These are phyloP conservation scores for Orthosia gothica DNA, from an alignment of 2,888 invertebrate species.

Conservation along the genomic window DNA sequence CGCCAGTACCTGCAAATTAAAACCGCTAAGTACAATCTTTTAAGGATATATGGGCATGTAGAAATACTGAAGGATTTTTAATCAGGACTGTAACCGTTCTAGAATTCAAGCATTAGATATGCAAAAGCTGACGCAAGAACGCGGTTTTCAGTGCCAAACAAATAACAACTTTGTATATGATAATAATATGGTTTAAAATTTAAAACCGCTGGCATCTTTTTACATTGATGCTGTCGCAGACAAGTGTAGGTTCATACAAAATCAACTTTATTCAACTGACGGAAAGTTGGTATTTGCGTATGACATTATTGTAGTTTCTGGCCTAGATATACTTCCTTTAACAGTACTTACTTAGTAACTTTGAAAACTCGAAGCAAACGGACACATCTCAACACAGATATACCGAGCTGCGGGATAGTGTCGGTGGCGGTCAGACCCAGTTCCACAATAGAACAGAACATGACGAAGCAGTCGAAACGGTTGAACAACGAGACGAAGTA, in stretches of 20 bases:
- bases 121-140: no score
- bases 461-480: constrained; percentile 99
- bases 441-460: constrained; percentile 99
- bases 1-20: constrained; percentile 97
- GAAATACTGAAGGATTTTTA: no score
- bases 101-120: no score
- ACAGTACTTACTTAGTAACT: constrained; percentile 97
- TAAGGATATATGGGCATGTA: no score
- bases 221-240: no score
- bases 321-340: background rate
- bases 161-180: no score
- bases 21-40: background rate
- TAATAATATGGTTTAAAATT: no score
- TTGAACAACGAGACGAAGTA: constrained; percentile 99
- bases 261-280: background rate
- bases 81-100: no score
- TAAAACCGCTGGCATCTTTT: no score
- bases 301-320: background rate
- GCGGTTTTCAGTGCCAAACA: no score
- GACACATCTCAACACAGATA: constrained; percentile 99
- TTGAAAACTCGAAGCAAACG: constrained; percentile 99
- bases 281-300: no score
- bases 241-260: background rate
- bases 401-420: constrained; percentile 99
- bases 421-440: constrained; percentile 96